Evolutionary conservation across 2,797 vertebrate genomes (phyloP).

Genomic region (Oreochromis mossambicus): DNA sequence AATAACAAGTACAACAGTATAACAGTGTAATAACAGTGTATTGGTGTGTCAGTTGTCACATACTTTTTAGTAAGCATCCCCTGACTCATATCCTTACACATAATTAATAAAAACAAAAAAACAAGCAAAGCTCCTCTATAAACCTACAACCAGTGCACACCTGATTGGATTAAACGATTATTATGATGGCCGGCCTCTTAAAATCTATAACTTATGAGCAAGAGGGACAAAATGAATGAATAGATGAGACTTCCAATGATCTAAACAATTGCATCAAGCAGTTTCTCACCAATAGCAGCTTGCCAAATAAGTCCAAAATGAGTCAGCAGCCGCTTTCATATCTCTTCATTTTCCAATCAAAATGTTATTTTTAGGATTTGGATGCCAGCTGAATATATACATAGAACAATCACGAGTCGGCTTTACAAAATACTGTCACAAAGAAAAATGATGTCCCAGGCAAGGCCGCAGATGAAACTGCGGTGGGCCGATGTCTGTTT

Average conservation of each 20-base stretch:
- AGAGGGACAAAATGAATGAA: neutral
- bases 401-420: slow-evolving; percentile 51
- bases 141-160: neutral
- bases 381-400: slow-evolving; percentile 52
- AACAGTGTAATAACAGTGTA: neutral
- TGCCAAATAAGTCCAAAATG: slow-evolving; percentile 11
- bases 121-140: neutral
- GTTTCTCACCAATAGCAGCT: slow-evolving; percentile 29
- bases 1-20: slow-evolving; percentile 36
- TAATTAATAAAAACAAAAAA: neutral
- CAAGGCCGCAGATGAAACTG: slow-evolving; percentile 50
- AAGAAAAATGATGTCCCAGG: slow-evolving; percentile 58
- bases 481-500: slow-evolving; percentile 42
- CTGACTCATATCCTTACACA: neutral
- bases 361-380: slow-evolving; percentile 58
- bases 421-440: slow-evolving; percentile 67
- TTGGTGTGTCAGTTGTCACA: neutral
- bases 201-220: neutral
- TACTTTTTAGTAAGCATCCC: neutral
- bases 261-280: slow-evolving; percentile 28
- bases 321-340: slow-evolving; percentile 16
- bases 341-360: slow-evolving; percentile 41
- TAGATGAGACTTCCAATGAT: neutral
- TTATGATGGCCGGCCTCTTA: neutral
- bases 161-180: neutral